Evolutionary conservation across 2,113 vertebrate species (phyloP).

Genomic region (Bagarius yarrelli): DNA sequence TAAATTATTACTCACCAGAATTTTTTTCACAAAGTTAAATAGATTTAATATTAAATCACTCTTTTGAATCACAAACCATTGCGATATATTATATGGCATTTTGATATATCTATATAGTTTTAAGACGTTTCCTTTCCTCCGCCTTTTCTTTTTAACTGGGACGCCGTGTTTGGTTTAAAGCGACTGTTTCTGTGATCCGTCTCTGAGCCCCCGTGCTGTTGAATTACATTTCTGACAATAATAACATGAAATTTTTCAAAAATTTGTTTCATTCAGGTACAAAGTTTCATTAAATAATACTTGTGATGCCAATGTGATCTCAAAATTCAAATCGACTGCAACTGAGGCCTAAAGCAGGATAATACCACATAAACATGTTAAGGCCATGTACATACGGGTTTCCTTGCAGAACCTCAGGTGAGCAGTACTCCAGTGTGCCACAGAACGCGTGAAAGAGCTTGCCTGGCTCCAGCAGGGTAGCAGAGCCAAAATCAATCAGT

Average conservation of each 20-base stretch:
- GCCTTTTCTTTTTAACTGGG: too few species aligned
- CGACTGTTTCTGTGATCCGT: too few species aligned
- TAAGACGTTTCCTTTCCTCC: too few species aligned
- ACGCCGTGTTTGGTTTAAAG: too few species aligned
- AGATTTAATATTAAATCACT: too few species aligned
- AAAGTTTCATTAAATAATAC: not conserved
- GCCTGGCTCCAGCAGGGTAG: slow-evolving; percentile 77
- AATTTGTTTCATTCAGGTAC: not conserved
- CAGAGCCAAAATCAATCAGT: slow-evolving; percentile 91
- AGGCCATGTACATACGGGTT: slow-evolving; percentile 78
- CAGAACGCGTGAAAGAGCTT: slow-evolving; percentile 89
- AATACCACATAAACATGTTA: not conserved
- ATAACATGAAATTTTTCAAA: not conserved
- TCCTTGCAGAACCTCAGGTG: slow-evolving; percentile 89
- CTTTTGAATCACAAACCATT: too few species aligned
- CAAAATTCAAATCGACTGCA: not conserved
- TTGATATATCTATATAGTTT: too few species aligned
- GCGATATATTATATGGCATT: too few species aligned
- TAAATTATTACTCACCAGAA: too few species aligned
- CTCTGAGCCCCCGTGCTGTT: not conserved
- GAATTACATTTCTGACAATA: too few species aligned
- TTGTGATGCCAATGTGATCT: not conserved
- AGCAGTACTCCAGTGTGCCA: slow-evolving; percentile 92
- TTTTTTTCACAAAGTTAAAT: too few species aligned
- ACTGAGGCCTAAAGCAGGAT: not conserved